Evolutionary conservation across 2,888 invertebrate species (phyloP).

Genomic region (Ennomos fuscantarius): DNA sequence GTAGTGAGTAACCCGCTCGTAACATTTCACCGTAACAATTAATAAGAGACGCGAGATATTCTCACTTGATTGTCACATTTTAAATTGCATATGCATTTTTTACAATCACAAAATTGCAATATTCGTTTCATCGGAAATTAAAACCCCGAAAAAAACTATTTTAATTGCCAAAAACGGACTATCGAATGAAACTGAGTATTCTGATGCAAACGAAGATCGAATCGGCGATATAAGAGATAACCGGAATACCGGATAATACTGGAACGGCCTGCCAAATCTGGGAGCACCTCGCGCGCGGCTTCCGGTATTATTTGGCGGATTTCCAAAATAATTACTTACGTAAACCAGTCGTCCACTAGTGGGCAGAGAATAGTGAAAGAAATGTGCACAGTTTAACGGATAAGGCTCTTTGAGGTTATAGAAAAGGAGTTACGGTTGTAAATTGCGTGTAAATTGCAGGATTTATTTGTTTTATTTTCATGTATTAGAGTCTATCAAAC

Average conservation of each 20-base stretch:
- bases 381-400: conserved; percentile 38
- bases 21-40: too few species aligned
- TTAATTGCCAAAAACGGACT: conserved; percentile 25
- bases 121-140: conserved; percentile 9
- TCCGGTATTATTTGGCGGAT: conserved; percentile 74
- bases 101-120: conserved; percentile 12
- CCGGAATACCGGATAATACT: conserved; percentile 42
- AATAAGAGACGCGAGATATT: too few species aligned
- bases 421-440: too few species aligned
- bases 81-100: conserved; percentile 13
- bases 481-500: too few species aligned
- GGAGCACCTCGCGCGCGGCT: conserved; percentile 59
- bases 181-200: conserved; percentile 18
- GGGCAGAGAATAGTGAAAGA: conserved; percentile 30
- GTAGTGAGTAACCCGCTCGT: too few species aligned
- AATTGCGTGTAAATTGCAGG: too few species aligned
- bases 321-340: conserved; percentile 82
- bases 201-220: conserved; percentile 28
- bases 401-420: conserved; percentile 40
- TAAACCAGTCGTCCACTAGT: conserved; percentile 62
- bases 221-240: conserved; percentile 33
- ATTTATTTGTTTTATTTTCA: too few species aligned
- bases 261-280: conserved; percentile 65
- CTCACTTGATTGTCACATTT: too few species aligned
- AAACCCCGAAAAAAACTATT: conserved; percentile 20